These are phyloP conservation scores for Volucella zonaria DNA, from an alignment of 2,888 invertebrate species.

Conservation along the genomic window DNA sequence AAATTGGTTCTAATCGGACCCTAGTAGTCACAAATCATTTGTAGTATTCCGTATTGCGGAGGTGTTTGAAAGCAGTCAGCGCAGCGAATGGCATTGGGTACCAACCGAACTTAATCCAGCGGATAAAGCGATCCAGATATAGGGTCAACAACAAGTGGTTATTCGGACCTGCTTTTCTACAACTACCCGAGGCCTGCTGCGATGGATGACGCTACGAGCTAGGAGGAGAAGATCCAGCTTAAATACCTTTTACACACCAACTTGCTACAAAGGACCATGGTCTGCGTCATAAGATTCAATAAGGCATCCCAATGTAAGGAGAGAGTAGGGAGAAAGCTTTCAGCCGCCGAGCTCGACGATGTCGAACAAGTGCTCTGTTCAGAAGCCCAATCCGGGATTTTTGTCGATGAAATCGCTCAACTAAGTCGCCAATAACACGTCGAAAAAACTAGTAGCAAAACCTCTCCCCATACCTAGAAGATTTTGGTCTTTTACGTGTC, in stretches of 20 bases:
- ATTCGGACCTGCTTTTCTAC: constrained; percentile 19
- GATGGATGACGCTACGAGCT: not conserved
- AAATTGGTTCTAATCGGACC: constrained; percentile 75
- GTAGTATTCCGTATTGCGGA: constrained; percentile 60
- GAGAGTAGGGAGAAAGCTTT: too few species aligned
- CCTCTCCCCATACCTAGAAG: constrained; percentile 14
- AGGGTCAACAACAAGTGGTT: too few species aligned
- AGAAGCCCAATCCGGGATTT: not conserved
- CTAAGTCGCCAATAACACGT: constrained; percentile 1
- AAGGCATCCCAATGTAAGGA: not conserved
- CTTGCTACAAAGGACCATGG: not conserved
- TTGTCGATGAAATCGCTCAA: not conserved
- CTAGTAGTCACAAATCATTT: constrained; percentile 60
- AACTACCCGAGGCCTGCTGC: not conserved
- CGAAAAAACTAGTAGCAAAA: not conserved
- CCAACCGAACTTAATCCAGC: too few species aligned
- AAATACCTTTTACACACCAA: not conserved
- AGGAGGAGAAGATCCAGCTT: not conserved
- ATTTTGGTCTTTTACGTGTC: constrained; percentile 15
- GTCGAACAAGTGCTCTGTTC: too few species aligned
- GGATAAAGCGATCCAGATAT: too few species aligned
- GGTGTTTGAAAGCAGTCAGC: constrained; percentile 44
- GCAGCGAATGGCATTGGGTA: not conserved
- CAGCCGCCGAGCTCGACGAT: too few species aligned
- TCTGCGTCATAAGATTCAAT: not conserved